Conservation (phyloP, 2,113 vertebrate genomes). For the Pithys albifrons region DNA sequence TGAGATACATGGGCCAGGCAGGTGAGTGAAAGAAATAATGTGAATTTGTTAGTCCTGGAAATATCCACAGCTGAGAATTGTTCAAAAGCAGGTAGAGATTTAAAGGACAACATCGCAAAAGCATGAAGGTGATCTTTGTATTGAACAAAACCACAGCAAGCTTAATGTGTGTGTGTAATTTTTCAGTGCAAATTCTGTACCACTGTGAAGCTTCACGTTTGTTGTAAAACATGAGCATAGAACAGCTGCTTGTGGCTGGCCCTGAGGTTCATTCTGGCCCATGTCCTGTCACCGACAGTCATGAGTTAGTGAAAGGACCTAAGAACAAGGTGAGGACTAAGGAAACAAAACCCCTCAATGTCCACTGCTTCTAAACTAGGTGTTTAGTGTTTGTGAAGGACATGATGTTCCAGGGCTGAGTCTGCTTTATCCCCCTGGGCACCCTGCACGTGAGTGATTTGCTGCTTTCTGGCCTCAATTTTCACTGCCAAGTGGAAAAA, state of each 20-base stretch:
- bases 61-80: background rate
- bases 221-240: background rate
- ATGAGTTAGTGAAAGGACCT: accelerated
- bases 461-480: background rate
- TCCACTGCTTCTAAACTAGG: background rate
- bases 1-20: accelerated
- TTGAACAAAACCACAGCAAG: background rate
- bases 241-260: background rate
- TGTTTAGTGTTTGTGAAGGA: background rate
- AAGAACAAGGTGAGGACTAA: background rate
- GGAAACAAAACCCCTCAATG: background rate
- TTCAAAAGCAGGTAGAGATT: background rate
- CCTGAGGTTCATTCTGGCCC: background rate
- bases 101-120: background rate
- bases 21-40: background rate
- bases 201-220: accelerated
- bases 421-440: background rate
- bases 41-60: background rate
- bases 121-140: background rate
- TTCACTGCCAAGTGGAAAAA: background rate
- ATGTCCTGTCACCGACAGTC: accelerated
- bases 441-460: accelerated
- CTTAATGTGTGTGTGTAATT: background rate
- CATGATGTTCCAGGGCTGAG: background rate
- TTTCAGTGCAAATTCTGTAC: background rate